phyloP scores from a whole-genome alignment of 1,140 invertebrate species.

The Magallana gigas region DNA sequence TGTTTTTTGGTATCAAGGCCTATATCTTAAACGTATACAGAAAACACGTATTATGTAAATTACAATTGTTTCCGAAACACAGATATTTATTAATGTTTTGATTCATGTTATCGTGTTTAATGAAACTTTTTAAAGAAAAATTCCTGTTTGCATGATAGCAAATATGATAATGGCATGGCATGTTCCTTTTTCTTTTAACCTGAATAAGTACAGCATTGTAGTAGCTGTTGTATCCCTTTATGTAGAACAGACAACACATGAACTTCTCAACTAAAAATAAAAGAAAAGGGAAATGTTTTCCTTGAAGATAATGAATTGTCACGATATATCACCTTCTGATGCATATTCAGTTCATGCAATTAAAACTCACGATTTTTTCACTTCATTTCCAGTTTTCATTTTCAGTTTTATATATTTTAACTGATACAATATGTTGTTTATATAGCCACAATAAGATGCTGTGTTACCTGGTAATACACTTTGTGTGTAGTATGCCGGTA shows the following conservation, averaged over 20 bases:
- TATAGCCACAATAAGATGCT: neutral
- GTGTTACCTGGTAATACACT: neutral
- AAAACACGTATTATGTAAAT: too few relatives aligned
- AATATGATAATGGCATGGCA: too few relatives aligned
- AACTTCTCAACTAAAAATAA: neutral
- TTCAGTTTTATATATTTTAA: neutral
- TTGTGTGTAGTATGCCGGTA: neutral
- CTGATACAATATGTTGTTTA: neutral
- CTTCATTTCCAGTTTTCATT: too few relatives aligned
- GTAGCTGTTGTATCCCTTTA: neutral
- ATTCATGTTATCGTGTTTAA: too few relatives aligned
- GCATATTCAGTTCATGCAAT: too few relatives aligned
- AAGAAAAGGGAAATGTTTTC: neutral
- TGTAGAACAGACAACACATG: neutral
- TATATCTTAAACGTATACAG: too few relatives aligned
- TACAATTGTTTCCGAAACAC: too few relatives aligned
- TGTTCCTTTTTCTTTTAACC: neutral
- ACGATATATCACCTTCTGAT: too few relatives aligned
- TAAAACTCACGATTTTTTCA: neutral
- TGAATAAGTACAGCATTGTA: neutral
- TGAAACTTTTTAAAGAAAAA: too few relatives aligned
- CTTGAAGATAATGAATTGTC: neutral
- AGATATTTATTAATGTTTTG: too few relatives aligned
- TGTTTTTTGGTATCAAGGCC: too few relatives aligned
- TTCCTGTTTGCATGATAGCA: too few relatives aligned